phyloP scores from a whole-genome alignment of 2,113 vertebrate species.

The Cairina moschata region DNA sequence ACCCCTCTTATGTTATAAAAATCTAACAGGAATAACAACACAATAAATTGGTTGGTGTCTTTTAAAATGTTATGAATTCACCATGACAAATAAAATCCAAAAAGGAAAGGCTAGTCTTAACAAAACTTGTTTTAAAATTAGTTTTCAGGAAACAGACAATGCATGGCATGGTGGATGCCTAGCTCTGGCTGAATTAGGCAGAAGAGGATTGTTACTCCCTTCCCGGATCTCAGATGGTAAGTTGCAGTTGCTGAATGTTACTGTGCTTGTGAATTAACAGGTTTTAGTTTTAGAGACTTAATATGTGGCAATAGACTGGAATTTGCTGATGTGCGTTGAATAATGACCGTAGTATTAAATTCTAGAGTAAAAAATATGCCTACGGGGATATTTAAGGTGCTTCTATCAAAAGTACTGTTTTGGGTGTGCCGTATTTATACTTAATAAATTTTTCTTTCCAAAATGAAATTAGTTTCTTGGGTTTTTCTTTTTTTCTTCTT shows the following conservation, averaged over 20 bases:
- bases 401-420: slow-evolving; percentile 29
- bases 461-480: slow-evolving; percentile 42
- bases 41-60: not conserved
- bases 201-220: slow-evolving; percentile 92
- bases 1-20: not conserved
- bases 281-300: not conserved
- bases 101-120: not conserved
- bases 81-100: not conserved
- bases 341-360: not conserved
- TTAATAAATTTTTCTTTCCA: slow-evolving; percentile 57
- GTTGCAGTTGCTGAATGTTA: slow-evolving; percentile 39
- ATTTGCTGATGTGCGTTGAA: not conserved
- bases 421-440: slow-evolving; percentile 35
- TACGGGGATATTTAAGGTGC: not conserved
- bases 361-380: not conserved
- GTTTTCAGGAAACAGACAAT: slow-evolving; percentile 93
- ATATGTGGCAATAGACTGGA: not conserved
- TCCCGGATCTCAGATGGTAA: slow-evolving; percentile 89
- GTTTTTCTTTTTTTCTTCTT: slow-evolving; percentile 41
- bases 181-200: slow-evolving; percentile 93
- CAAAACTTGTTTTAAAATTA: slow-evolving; percentile 52
- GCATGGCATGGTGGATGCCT: slow-evolving; percentile 96
- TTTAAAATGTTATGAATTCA: not conserved
- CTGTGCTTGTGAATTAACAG: not conserved
- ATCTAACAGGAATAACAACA: not conserved